Conservation (phyloP, 2,797 vertebrate species). For the Paedocypris micromegethes region DNA sequence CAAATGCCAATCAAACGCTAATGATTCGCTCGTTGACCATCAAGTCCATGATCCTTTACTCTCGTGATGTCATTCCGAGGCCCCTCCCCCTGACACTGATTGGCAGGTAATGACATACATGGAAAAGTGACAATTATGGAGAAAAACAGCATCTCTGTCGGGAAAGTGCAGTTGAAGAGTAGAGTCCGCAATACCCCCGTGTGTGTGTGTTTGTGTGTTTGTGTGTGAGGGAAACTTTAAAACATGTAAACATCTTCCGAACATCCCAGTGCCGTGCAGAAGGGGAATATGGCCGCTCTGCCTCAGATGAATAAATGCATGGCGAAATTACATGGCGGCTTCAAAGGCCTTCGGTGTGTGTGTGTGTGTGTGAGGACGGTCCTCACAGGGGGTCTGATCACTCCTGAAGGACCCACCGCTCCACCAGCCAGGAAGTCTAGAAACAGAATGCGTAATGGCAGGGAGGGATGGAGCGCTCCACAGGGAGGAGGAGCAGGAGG, state of each 20-base stretch:
- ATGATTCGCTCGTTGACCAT: too few relatives aligned
- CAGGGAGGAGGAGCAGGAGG: conserved; percentile 62
- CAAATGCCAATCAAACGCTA: too few relatives aligned
- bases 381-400: conserved; percentile 71
- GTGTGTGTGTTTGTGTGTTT: too few relatives aligned
- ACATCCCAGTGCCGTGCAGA: conserved; percentile 19
- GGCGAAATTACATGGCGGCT: conserved; percentile 68
- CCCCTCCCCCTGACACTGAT: too few relatives aligned
- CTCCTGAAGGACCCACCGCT: conserved; percentile 69
- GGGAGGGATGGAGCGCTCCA: conserved; percentile 63
- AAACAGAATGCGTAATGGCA: conserved; percentile 80
- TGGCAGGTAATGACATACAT: too few relatives aligned
- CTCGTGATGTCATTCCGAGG: too few relatives aligned
- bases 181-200: too few relatives aligned
- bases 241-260: not conserved
- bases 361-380: conserved; percentile 60
- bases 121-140: too few relatives aligned
- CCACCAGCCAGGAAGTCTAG: conserved; percentile 70
- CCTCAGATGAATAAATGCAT: conserved; percentile 64
- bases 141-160: too few relatives aligned
- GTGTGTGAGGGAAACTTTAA: too few relatives aligned
- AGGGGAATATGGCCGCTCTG: conserved; percentile 42
- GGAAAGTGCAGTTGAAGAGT: too few relatives aligned
- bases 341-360: conserved; percentile 72
- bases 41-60: too few relatives aligned